Conservation (phyloP, 2,797 vertebrate genomes). For the Ctenochaetus hawaiiensis region DNA sequence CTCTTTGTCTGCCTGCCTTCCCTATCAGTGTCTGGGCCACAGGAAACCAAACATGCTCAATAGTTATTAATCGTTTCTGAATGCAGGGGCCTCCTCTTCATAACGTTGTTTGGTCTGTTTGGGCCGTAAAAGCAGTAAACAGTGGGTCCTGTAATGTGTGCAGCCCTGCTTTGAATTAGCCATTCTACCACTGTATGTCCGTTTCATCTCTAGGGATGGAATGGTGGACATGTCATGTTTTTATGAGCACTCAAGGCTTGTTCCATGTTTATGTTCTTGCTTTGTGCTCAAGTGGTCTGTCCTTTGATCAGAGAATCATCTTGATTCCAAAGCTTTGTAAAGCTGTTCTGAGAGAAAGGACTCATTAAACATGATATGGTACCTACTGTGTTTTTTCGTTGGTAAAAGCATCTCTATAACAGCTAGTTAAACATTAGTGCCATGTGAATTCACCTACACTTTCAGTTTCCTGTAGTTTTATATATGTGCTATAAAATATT, state of each 20-base stretch:
- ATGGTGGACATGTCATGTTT: constrained; percentile 49
- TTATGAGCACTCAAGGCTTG: constrained; percentile 50
- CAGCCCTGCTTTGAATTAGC: constrained; percentile 51
- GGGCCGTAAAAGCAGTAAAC: constrained; percentile 72
- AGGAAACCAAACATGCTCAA: constrained; percentile 86
- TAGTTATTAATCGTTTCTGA: constrained; percentile 85
- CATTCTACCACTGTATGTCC: constrained; percentile 9
- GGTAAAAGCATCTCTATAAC: not conserved
- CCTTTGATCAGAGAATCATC: not conserved
- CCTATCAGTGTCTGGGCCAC: constrained; percentile 84
- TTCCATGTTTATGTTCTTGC: constrained; percentile 48
- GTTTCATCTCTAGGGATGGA: constrained; percentile 29
- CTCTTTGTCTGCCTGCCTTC: constrained; percentile 85
- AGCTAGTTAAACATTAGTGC: not conserved
- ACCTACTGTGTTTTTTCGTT: not conserved
- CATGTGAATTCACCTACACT: not conserved
- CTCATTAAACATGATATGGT: not conserved
- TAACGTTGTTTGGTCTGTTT: constrained; percentile 77
- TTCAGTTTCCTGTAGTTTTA: no score
- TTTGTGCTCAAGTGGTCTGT: constrained; percentile 40
- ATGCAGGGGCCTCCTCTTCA: constrained; percentile 75
- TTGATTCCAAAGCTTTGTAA: not conserved
- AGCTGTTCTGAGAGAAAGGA: constrained; percentile 3
- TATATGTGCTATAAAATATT: no score
- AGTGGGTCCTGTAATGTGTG: constrained; percentile 65